Conservation (phyloP, 2,888 invertebrate species). For the Lasioglossum villosulum region DNA sequence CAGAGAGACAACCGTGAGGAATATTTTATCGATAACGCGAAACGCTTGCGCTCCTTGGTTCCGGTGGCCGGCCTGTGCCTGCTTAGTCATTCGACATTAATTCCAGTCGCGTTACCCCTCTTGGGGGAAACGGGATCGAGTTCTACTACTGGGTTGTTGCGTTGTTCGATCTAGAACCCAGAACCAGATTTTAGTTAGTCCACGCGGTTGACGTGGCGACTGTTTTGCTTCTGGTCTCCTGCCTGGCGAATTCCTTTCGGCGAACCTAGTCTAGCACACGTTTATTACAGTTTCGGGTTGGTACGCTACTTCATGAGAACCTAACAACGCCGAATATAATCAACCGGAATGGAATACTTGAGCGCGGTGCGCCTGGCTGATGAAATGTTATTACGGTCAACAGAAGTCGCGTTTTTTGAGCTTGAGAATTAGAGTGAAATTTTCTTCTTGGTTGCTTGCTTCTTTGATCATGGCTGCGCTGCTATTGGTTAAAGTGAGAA, state of each 20-base stretch:
- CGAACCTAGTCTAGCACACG: not conserved
- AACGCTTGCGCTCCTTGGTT: conserved; percentile 44
- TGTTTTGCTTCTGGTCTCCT: not conserved
- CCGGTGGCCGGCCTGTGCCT: conserved; percentile 45
- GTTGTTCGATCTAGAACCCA: not conserved
- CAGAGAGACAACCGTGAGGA: conserved; percentile 15
- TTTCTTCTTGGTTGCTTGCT: not conserved
- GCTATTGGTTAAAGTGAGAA: not conserved
- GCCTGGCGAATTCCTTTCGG: not conserved
- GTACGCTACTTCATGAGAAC: not conserved
- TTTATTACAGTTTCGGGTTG: not conserved
- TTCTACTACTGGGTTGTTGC: not conserved
- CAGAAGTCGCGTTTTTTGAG: not conserved
- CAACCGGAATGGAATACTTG: not conserved
- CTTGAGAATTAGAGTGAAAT: not conserved
- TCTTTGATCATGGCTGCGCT: too few species aligned
- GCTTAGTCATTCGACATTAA: conserved; percentile 74
- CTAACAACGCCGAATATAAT: not conserved
- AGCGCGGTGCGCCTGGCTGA: not conserved
- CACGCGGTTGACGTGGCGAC: not conserved
- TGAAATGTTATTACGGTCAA: not conserved
- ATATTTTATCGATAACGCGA: conserved; percentile 63
- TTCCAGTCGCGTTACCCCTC: conserved; percentile 66
- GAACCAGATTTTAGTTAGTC: conserved; percentile 9
- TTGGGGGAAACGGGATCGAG: conserved; percentile 1